Evolutionary conservation across 2,888 invertebrate genomes (phyloP), one percentile per base, ranked within the genome.

Genomic region (Noctua pronuba): DNA sequence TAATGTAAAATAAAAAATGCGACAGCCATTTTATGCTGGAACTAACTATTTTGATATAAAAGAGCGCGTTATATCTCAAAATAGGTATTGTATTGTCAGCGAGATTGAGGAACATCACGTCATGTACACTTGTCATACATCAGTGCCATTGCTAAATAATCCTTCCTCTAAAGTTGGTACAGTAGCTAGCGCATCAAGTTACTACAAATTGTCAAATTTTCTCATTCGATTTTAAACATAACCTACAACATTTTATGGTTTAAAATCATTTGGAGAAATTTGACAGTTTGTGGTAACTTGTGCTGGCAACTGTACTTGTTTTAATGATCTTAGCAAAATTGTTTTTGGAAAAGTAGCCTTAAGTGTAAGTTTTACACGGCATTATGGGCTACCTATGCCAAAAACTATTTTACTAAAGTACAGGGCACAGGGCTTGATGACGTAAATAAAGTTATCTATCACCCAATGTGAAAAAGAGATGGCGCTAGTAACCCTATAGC

Each of bases 101-200:
- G 28, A 2, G 31, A 13, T 41, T 58, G 13, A 58, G 18, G 21
- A 66, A 72, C 38, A 79, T 78, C 79, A 78, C 55, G 38, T 31
- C 16, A 66, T 41, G 13, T 38, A 46, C 2, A 65, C 18, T 31
- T n/a, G n/a, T n/a, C 21, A 35, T 8, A 49, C 5, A 18, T 62
- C n/a, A 73, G 35, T 73, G 60, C 58, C 60, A 73, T 73, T 0
- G 21, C 7, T 28, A 62, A 52, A 79, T 44, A 73, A 62, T 60
- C 18, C 58, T 73, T 35, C 1, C 2, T 49, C 31, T 31, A n/a
- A n/a, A 11, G 41, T 49, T 24, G 18, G 18, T 21, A 41, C 28
- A 21, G 49, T 49, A 2, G 41, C 13, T 13, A 49, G 49, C 8
- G 8, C 21, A 49, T 49, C 8, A 49, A 21, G 49, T 21, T 8